Evolutionary conservation across 2,113 vertebrate species (phyloP).

Genomic region (Raphicerus campestris): DNA sequence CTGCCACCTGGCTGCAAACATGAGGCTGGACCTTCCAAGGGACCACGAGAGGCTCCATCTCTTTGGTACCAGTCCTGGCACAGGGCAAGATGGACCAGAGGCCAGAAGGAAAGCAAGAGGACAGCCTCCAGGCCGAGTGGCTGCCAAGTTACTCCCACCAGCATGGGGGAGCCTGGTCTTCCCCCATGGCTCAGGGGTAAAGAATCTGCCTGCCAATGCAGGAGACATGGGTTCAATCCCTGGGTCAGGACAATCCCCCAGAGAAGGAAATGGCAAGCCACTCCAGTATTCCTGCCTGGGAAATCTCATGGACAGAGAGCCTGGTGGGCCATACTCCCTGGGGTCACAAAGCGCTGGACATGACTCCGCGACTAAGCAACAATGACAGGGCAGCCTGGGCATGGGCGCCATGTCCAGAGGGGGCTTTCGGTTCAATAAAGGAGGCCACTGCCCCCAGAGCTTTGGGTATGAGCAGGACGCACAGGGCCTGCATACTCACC

Average conservation of each 20-base stretch:
- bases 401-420: background rate
- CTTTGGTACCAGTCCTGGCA: background rate
- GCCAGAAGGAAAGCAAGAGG: background rate
- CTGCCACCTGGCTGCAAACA: background rate
- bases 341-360: background rate
- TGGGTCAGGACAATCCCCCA: background rate
- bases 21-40: background rate
- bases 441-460: background rate
- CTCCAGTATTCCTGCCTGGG: background rate
- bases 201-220: background rate
- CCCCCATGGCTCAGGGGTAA: background rate
- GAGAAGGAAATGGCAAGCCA: background rate
- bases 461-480: fast-evolving
- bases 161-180: background rate
- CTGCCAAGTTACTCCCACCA: fast-evolving
- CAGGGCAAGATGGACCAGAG: background rate
- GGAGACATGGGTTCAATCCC: background rate
- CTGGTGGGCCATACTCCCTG: background rate
- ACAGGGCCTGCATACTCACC: constrained; percentile 81
- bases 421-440: background rate
- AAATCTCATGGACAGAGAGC: background rate
- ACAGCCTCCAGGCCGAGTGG: background rate
- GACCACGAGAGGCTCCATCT: background rate
- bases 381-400: background rate
- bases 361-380: background rate